phyloP scores from a whole-genome alignment of 2,113 vertebrate genomes.

The Apus apus region DNA sequence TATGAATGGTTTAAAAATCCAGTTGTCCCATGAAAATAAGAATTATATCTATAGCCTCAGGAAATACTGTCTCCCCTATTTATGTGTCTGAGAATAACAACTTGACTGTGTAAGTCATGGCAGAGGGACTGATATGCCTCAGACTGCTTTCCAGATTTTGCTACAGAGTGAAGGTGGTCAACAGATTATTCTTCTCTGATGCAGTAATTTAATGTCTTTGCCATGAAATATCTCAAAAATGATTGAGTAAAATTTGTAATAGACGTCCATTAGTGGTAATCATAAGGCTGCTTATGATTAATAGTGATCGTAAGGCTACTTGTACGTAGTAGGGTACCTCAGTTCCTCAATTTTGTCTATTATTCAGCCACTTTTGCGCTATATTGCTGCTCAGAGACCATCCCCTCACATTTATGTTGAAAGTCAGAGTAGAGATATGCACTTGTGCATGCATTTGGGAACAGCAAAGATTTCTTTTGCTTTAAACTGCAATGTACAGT shows the following conservation, averaged over 20 bases:
- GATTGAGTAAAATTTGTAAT: not conserved
- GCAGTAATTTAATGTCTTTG: not conserved
- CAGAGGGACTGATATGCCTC: not conserved
- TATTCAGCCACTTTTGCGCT: not conserved
- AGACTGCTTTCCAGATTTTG: not conserved
- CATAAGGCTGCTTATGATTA: not conserved
- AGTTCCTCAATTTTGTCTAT: not conserved
- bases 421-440: not conserved
- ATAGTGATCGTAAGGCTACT: rapidly evolving
- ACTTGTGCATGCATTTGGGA: not conserved
- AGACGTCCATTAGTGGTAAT: not conserved
- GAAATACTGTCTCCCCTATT: not conserved
- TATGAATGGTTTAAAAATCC: constrained; percentile 17
- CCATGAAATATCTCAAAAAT: not conserved
- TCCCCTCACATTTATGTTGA: not conserved
- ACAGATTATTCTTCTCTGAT: not conserved
- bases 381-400: not conserved
- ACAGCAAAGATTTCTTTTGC: not conserved
- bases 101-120: not conserved
- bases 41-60: not conserved
- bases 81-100: not conserved
- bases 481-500: not conserved
- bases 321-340: not conserved
- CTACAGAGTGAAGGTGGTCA: not conserved
- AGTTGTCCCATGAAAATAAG: not conserved